Evolutionary conservation across 2,888 invertebrate genomes (phyloP), one percentile per base, ranked within the genome.

Genomic region (Hypena proboscidalis): DNA sequence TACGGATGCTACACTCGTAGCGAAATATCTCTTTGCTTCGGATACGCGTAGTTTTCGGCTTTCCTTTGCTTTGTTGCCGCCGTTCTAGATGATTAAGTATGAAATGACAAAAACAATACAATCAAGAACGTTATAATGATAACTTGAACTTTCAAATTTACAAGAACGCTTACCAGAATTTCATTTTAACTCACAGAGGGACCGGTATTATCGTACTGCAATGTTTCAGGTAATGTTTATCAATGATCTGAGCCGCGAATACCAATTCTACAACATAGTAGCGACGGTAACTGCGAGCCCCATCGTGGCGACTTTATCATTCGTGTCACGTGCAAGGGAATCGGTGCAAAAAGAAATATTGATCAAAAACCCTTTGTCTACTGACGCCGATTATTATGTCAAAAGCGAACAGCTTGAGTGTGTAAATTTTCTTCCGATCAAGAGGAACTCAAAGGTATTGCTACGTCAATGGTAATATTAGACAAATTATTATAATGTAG

Each of bases 181-280:
- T n/a, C n/a, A n/a, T n/a, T n/a, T n/a, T n/a, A n/a, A n/a, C n/a
- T n/a, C n/a, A n/a, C n/a, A n/a, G n/a, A n/a, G n/a, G n/a, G n/a
- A n/a, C n/a, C n/a, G n/a, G n/a, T n/a, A n/a, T n/a, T n/a, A n/a
- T n/a, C n/a, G n/a, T n/a, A n/a, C n/a, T n/a, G n/a, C n/a, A n/a
- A n/a, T n/a, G 30, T 44, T 45, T 1, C 51, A 90, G 90, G 85
- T 90, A 14, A 71, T 80, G 60, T 90, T 90, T 39, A 72, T 80
- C 26, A 82, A 89, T 48, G 77, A 80, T 49, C 39, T 34, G 1
- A 76, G 77, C 9, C 77, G 69, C 2, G 90, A 90, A 53, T 90
- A 85, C 39, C 90, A 90, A 53, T 89, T 60, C 66, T 90, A 90
- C 72, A 77, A 76, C 33, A 74, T 90, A 11, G 54, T 50, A 9